These are phyloP conservation scores for Sycophila texana DNA, from an alignment of 2,888 invertebrate species.

Conservation along the genomic window DNA sequence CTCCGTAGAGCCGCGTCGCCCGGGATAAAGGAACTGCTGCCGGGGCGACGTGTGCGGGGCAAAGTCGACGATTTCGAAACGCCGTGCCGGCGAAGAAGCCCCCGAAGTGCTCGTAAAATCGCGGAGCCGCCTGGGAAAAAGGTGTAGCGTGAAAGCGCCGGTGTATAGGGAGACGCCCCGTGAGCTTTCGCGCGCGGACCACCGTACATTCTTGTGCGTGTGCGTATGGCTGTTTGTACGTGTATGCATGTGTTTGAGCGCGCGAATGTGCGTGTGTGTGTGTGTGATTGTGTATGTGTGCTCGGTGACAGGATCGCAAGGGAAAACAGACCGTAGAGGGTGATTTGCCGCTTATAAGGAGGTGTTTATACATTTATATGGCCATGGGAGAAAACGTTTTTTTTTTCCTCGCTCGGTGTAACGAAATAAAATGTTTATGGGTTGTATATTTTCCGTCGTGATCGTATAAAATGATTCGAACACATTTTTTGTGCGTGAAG, in stretches of 20 bases:
- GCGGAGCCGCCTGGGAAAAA: constrained; percentile 32
- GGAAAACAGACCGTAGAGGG: constrained; percentile 18
- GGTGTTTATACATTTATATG: not conserved
- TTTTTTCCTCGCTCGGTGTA: not conserved
- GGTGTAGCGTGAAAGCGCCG: not conserved
- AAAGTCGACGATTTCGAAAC: constrained; percentile 25
- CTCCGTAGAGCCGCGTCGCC: not conserved
- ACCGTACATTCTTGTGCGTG: not conserved
- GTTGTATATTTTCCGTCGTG: not conserved
- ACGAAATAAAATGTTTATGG: constrained; percentile 5
- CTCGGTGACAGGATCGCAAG: not conserved
- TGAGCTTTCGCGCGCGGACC: not conserved
- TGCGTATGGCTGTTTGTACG: not conserved
- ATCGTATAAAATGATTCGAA: not conserved
- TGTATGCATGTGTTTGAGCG: not conserved
- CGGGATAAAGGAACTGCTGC: too few relatives aligned
- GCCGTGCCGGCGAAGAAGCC: constrained; percentile 16
- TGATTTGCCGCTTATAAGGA: constrained; percentile 4
- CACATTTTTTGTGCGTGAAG: not conserved
- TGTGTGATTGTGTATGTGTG: constrained; percentile 26
- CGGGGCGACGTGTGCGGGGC: too few relatives aligned
- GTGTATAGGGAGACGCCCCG: constrained; percentile 2
- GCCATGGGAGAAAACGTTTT: constrained; percentile 9
- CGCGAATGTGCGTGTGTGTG: constrained; percentile 13
- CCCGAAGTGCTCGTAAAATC: constrained; percentile 44